Evolutionary conservation across 2,113 vertebrate genomes (phyloP).

Genomic region (Paradoxurus hermaphroditus): DNA sequence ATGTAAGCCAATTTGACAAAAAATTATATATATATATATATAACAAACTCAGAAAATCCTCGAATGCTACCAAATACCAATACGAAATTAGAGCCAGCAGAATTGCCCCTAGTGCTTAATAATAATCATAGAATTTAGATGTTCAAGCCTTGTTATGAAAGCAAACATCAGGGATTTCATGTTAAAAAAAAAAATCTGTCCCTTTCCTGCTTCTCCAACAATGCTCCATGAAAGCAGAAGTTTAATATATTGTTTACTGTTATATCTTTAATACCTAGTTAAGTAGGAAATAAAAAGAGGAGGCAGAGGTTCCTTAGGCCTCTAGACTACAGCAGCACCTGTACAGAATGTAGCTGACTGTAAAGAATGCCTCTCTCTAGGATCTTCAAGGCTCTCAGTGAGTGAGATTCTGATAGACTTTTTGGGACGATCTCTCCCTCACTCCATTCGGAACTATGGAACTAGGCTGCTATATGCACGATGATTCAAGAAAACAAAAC

Average conservation of each 20-base stretch:
- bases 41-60: slow-evolving; percentile 27
- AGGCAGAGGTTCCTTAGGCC: not conserved
- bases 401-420: not conserved
- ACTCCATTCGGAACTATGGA: not conserved
- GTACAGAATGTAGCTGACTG: not conserved
- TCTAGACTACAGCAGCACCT: not conserved
- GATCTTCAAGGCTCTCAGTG: not conserved
- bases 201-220: not conserved
- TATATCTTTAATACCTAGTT: not conserved
- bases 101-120: not conserved
- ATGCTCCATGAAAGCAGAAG: not conserved
- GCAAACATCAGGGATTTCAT: not conserved
- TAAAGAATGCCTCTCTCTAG: not conserved
- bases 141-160: not conserved
- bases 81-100: not conserved
- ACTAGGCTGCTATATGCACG: accelerated
- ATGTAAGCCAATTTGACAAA: too few species aligned
- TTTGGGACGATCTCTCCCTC: not conserved
- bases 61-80: not conserved
- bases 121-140: not conserved
- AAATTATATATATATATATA: too few species aligned
- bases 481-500: not conserved
- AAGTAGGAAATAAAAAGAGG: not conserved
- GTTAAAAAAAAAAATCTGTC: not conserved
- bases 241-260: not conserved